These are phyloP conservation scores for Drosophila pseudotakahashii DNA, from an alignment of 2,888 invertebrate genomes.

Conservation along the genomic window DNA sequence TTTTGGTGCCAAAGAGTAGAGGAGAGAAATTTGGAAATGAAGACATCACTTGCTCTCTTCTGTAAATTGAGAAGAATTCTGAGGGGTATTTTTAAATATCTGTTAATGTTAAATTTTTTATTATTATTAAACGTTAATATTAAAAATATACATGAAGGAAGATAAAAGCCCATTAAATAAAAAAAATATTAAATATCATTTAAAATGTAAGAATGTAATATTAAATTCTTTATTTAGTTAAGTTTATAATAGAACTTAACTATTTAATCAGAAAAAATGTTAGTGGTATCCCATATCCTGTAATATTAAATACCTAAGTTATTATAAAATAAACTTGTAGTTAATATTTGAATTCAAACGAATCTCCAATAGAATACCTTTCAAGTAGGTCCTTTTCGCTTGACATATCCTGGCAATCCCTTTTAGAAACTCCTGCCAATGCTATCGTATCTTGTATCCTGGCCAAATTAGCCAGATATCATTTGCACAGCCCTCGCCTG, in stretches of 20 bases:
- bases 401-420: neutral
- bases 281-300: too few relatives aligned
- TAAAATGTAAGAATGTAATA: too few relatives aligned
- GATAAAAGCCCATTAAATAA: too few relatives aligned
- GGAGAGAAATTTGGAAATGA: slow-evolving; percentile 4
- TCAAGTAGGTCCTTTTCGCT: neutral
- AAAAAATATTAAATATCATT: too few relatives aligned
- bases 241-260: too few relatives aligned
- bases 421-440: neutral
- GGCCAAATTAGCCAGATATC: slow-evolving; percentile 41
- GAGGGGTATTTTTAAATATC: too few relatives aligned
- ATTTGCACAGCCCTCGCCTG: slow-evolving; percentile 30
- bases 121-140: too few relatives aligned
- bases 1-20: neutral
- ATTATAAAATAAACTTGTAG: neutral
- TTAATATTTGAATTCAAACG: neutral
- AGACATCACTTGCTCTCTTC: slow-evolving; percentile 3
- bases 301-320: neutral
- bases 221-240: too few relatives aligned
- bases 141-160: too few relatives aligned
- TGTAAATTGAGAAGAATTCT: too few relatives aligned
- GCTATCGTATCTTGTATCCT: slow-evolving; percentile 1
- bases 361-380: neutral
- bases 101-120: too few relatives aligned
- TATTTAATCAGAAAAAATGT: too few relatives aligned